Base-by-base conservation (phyloP, 2,113 vertebrate species). In the Lophura nycthemera region DNA sequence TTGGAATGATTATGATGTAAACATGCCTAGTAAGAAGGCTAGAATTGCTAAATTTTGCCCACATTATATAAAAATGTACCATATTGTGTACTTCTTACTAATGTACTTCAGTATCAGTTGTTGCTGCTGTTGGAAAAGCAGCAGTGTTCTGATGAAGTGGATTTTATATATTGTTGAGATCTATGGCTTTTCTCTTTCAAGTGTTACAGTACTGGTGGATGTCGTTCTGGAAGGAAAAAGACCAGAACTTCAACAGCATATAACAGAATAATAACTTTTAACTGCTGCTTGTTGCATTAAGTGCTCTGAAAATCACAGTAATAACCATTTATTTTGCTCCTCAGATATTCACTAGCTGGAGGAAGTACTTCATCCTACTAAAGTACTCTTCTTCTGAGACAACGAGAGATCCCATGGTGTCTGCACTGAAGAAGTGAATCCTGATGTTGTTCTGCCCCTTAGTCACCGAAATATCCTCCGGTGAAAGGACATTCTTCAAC, bases 261-360 rank as follows among this genome's bases (percentile, higher is more conserved):
- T 63, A 79, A 64, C 8, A 5, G 30, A 88, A 0, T 85, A 27
- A 71, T 83, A 29, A 64, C 19, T 34, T 73, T 7, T 56, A 27
- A 22, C 50, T 59, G 43, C 71, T 56, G 16, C 36, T 78, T 64
- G 13, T 57, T 60, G 45, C 66, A 11, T 22, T 57, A 47, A 5
- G 6, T 27, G 29, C 40, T 85, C 16, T 21, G 4, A 52, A 85
- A 47, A 43, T 32, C 38, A n/a, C 27, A 21, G 36, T 1, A 3
- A 1, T 45, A 67, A 78, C 38, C 63, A 1, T 83, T 83, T 82
- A 5, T 83, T 81, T 77, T 83, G 64, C 67, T 89, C 29, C 83
- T 34, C 96, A 99, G 99, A 95, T 99, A 99, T 14, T 99, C 99
- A 47, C 86, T 98, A 65, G 97, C 98, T 85, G 98, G 98, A 64